Conservation (phyloP, 2,888 invertebrate genomes). For the Leucophora obtusa region DNA sequence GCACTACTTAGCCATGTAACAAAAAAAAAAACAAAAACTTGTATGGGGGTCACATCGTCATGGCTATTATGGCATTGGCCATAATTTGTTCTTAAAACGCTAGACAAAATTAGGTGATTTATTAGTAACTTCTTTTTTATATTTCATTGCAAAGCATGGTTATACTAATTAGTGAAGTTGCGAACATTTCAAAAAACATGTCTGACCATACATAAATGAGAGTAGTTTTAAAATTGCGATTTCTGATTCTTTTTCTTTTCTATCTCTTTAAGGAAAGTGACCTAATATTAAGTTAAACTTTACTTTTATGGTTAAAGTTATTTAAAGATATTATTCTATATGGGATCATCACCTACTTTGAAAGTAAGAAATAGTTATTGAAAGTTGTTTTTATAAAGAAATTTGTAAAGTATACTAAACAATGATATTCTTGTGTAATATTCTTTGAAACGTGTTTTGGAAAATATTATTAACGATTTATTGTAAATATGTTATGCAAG, state of each 20-base stretch:
- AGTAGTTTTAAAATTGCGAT: conserved; percentile 1
- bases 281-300: conserved; percentile 40
- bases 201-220: conserved; percentile 16
- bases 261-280: conserved; percentile 34
- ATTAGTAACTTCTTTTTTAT: not conserved
- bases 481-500: no score
- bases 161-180: conserved; percentile 43
- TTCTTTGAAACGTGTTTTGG: no score
- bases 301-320: conserved; percentile 32
- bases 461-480: no score
- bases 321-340: not conserved
- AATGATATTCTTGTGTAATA: no score
- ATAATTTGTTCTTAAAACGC: conserved; percentile 42
- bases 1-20: conserved; percentile 32
- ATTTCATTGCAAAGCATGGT: not conserved
- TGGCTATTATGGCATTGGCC: conserved; percentile 19
- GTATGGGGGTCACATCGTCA: conserved; percentile 29
- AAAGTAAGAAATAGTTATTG: not conserved
- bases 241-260: not conserved
- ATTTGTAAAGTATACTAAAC: not conserved
- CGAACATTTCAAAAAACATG: conserved; percentile 36
- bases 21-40: conserved; percentile 2
- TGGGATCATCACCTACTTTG: not conserved
- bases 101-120: conserved; percentile 37
- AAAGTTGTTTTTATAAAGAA: not conserved